Conservation (phyloP, 2,113 vertebrate genomes). For the Dolichallabes microphthalmus region DNA sequence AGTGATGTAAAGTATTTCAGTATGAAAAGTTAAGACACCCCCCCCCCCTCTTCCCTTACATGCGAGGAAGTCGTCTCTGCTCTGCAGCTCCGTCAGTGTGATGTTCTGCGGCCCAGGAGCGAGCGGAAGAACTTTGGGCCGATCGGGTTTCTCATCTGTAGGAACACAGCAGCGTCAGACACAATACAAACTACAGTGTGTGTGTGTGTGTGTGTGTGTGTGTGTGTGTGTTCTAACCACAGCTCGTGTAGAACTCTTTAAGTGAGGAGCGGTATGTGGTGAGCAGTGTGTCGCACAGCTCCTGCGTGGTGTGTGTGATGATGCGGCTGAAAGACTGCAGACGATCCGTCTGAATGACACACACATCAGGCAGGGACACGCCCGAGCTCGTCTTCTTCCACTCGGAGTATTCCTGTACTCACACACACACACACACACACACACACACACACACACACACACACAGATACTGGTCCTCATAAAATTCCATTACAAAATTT, state of each 20-base stretch:
- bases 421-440: slow-evolving; percentile 31
- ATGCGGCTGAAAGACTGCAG: slow-evolving; percentile 68
- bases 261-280: slow-evolving; percentile 72
- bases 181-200: neutral
- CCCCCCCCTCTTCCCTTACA: slow-evolving; percentile 60
- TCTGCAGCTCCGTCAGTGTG: slow-evolving; percentile 62
- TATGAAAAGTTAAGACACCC: too few species aligned
- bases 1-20: too few species aligned
- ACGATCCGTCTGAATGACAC: slow-evolving; percentile 75
- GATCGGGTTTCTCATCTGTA: slow-evolving; percentile 73
- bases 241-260: slow-evolving; percentile 71
- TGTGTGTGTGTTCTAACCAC: slow-evolving; percentile 63
- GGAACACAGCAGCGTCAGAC: slow-evolving; percentile 24
- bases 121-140: slow-evolving; percentile 64
- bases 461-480: neutral
- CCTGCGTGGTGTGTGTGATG: slow-evolving; percentile 67
- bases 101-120: slow-evolving; percentile 54
- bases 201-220: neutral
- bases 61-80: slow-evolving; percentile 70
- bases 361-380: slow-evolving; percentile 71
- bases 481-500: neutral
- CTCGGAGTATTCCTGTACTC: slow-evolving; percentile 73
- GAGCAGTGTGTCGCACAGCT: slow-evolving; percentile 68
- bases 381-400: slow-evolving; percentile 72
- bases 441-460: slow-evolving; percentile 21